Evolutionary conservation across 2,113 vertebrate species (phyloP).

Genomic region (Micronycteris hirsuta): DNA sequence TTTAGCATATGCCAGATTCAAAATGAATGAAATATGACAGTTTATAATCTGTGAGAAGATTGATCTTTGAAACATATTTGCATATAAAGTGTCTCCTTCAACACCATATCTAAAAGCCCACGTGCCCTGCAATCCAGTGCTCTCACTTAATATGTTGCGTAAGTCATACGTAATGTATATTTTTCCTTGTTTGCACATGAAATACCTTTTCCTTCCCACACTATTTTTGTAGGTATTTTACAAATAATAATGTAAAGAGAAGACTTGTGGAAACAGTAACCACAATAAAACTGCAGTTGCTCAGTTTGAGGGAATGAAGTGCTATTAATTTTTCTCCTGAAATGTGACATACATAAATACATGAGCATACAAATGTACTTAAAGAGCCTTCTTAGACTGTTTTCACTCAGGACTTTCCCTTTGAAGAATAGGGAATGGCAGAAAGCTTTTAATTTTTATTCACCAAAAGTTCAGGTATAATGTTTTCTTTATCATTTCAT

Average conservation of each 20-base stretch:
- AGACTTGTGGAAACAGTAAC: background rate
- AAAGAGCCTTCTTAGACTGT: background rate
- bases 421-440: background rate
- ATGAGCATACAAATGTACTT: background rate
- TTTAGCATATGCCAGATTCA: conserved; percentile 76
- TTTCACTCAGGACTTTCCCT: background rate
- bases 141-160: background rate
- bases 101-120: conserved; percentile 42
- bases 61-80: conserved; percentile 71
- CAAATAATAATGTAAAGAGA: background rate
- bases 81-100: conserved; percentile 57
- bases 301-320: background rate
- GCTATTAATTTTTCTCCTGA: background rate
- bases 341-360: background rate
- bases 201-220: background rate
- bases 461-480: background rate
- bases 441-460: background rate
- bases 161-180: background rate
- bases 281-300: background rate
- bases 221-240: background rate
- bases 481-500: background rate
- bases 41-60: conserved; percentile 71
- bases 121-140: background rate
- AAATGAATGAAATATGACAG: conserved; percentile 71
- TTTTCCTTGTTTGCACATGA: background rate